Base-by-base conservation (phyloP, 2,888 invertebrate species). In the Micoletzkya japonica region DNA sequence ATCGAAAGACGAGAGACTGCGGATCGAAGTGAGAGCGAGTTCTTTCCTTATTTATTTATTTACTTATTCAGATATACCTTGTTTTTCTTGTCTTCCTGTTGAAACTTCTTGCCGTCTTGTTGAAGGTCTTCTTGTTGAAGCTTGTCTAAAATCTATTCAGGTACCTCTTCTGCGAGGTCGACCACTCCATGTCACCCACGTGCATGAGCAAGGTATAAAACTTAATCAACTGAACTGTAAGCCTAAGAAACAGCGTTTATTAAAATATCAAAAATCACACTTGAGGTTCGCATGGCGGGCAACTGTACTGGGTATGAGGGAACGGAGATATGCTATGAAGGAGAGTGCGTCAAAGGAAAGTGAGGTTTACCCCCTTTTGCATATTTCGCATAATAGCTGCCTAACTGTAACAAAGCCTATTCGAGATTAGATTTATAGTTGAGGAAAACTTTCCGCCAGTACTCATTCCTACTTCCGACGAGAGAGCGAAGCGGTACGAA, bases 291-390 rank as follows among this genome's bases (percentile, higher is more conserved):
- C 17, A 39, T 73, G 20, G 77, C 77, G 34, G 84, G 84, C 24
- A 77, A 78, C 59, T 84, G 84, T 67, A 76, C 71, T 20, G 82
- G 84, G 6, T 83, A 82, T 64, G 81, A 82, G 58, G 75, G 66
- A 3, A 73, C 71, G 24, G 72, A 72, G 17, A 76, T 81, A n/a
- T 84, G 84, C 70, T 81, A 76, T 69, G 72, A 77, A 59, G 82
- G 79, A 17, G 50, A 73, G 28, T 82, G 82, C 70, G 71, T 79
- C 2, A 54, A 76, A 28, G 81, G 81, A 37, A 72, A 60, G 30
- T 80, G 79, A 52, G 52, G 58, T 4, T 59, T n/a, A n/a, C n/a
- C n/a, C n/a, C n/a, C n/a, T n/a, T n/a, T n/a, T n/a, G n/a, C n/a
- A n/a, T n/a, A n/a, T n/a, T n/a, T n/a, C n/a, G n/a, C n/a, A n/a